Percentiles rank a stretch among this genome's conserved stretches.
phyloP scores from a whole-genome alignment of 2,797 vertebrate genomes.

The Bufotes viridis region DNA sequence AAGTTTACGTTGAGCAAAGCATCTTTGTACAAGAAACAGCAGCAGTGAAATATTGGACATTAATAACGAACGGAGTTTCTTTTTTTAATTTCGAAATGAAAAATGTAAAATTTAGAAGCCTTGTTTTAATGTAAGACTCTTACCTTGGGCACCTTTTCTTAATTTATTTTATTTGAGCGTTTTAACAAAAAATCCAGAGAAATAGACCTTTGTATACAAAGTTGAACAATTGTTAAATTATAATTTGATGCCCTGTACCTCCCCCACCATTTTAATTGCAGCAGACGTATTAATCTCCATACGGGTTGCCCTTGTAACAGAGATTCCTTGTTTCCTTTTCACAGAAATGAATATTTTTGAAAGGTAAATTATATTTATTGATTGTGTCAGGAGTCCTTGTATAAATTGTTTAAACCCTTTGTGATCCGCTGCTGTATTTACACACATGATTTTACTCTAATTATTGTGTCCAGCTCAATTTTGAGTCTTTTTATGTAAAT shows the following conservation, averaged over 20 bases:
- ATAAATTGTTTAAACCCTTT: conserved; percentile 72
- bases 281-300: conserved; percentile 66
- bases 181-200: conserved; percentile 70
- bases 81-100: conserved; percentile 67
- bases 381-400: conserved; percentile 71
- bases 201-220: conserved; percentile 70
- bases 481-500: conserved; percentile 64
- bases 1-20: conserved; percentile 66
- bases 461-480: conserved; percentile 62
- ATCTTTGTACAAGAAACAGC: conserved; percentile 71
- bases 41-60: conserved; percentile 69
- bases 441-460: conserved; percentile 65
- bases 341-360: conserved; percentile 68
- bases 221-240: conserved; percentile 66
- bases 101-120: conserved; percentile 65
- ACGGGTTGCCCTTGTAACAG: conserved; percentile 70
- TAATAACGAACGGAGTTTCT: conserved; percentile 64
- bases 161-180: conserved; percentile 68
- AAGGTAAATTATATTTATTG: conserved; percentile 74
- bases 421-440: conserved; percentile 69
- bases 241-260: conserved; percentile 7
- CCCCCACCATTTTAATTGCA: conserved; percentile 68
- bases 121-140: conserved; percentile 68
- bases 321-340: conserved; percentile 63
- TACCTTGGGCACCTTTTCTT: conserved; percentile 65